Evolutionary conservation across 2,797 vertebrate species (phyloP).

Genomic region (Characodon lateralis): DNA sequence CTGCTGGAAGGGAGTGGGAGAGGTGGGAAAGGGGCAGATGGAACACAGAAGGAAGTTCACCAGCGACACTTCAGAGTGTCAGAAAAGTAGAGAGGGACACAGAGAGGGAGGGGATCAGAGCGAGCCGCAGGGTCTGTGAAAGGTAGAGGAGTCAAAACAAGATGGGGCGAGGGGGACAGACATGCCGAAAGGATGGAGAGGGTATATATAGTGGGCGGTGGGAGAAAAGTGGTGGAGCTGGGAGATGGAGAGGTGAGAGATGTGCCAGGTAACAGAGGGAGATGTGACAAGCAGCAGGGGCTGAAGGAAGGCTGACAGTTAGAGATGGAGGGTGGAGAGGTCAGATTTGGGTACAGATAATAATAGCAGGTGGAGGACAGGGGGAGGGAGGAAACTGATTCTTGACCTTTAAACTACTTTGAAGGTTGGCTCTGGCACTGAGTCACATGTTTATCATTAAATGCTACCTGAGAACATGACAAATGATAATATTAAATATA

Average conservation of each 20-base stretch:
- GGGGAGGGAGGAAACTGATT: conserved; percentile 15
- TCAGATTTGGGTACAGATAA: conserved; percentile 54
- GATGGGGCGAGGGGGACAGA: conserved; percentile 30
- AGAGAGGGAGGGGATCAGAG: conserved; percentile 62
- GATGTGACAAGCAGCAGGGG: conserved; percentile 46
- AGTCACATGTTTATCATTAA: not conserved
- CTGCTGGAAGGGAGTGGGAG: conserved; percentile 85
- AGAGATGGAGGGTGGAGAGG: conserved; percentile 44
- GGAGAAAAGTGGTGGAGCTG: conserved; percentile 19
- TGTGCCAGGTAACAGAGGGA: conserved; percentile 63
- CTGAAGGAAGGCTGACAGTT: conserved; percentile 53
- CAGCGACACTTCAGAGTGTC: conserved; percentile 78
- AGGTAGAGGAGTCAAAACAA: conserved; percentile 68
- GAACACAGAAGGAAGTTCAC: conserved; percentile 89
- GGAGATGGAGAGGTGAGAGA: conserved; percentile 52
- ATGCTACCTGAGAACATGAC: not conserved
- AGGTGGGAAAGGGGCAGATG: conserved; percentile 88
- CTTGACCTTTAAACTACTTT: conserved; percentile 61
- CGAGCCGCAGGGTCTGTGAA: conserved; percentile 50
- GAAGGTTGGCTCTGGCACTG: not conserved
- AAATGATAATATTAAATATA: not conserved
- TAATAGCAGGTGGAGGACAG: conserved; percentile 59
- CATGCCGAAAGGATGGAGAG: conserved; percentile 45
- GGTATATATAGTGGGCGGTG: conserved; percentile 27
- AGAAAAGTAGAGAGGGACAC: conserved; percentile 81